Percentiles rank a stretch among this genome's conserved stretches.
Evolutionary conservation across 2,888 invertebrate species (phyloP).

Genomic region (Panopea generosa): DNA sequence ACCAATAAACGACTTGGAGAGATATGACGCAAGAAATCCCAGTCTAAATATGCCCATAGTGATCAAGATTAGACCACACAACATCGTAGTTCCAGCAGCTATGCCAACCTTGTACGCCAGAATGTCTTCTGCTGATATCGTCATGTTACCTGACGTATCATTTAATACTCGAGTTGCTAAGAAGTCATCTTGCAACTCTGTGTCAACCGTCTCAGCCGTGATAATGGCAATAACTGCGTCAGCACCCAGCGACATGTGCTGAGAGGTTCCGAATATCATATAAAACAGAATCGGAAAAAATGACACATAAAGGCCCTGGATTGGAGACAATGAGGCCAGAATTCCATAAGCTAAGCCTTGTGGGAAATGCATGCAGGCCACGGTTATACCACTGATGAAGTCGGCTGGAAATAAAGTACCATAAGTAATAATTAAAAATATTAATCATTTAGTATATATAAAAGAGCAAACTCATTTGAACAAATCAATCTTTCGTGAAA

Average conservation of each 20-base stretch:
- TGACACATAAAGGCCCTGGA: constrained; percentile 76
- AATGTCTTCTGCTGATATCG: constrained; percentile 29
- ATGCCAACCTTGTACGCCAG: constrained; percentile 63
- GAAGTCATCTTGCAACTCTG: constrained; percentile 27
- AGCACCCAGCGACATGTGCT: constrained; percentile 76
- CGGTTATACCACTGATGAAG: constrained; percentile 75
- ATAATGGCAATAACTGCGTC: constrained; percentile 78
- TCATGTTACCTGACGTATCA: background rate
- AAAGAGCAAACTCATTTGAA: background rate
- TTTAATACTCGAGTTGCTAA: background rate
- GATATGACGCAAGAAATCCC: constrained; percentile 73
- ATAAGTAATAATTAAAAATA: background rate
- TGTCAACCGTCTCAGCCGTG: constrained; percentile 72
- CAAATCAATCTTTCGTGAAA: background rate
- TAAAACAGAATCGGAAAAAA: constrained; percentile 78
- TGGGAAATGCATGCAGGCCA: constrained; percentile 80
- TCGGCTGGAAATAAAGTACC: constrained; percentile 57
- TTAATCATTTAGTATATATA: background rate
- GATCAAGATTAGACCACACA: constrained; percentile 69
- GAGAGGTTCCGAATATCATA: constrained; percentile 75
- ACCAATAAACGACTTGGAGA: constrained; percentile 74
- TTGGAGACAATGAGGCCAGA: constrained; percentile 73
- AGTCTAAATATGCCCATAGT: constrained; percentile 66
- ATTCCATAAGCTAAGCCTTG: constrained; percentile 79
- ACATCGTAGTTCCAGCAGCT: constrained; percentile 67